Conservation (phyloP, 30 jellyfish, hydroid and myxozoan species). For the Mastigias papua region DNA sequence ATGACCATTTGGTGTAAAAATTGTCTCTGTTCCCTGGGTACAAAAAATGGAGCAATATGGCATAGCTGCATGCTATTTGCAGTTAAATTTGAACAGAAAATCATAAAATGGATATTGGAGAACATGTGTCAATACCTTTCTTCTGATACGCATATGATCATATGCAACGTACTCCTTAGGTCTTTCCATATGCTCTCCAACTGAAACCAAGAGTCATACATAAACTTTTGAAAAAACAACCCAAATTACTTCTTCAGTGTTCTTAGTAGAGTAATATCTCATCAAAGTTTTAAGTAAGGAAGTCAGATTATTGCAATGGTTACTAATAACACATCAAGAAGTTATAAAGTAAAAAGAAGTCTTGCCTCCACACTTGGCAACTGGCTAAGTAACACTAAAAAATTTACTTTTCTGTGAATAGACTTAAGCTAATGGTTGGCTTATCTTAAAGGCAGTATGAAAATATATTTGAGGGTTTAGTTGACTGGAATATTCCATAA, state of each 20-base stretch:
- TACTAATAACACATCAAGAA: too few relatives aligned
- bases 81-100: too few relatives aligned
- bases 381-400: background rate
- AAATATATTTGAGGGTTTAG: too few relatives aligned
- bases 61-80: too few relatives aligned
- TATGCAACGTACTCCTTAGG: conserved; percentile 71
- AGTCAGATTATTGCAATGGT: too few relatives aligned
- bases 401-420: background rate
- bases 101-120: background rate
- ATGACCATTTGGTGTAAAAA: too few relatives aligned
- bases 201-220: conserved; percentile 2
- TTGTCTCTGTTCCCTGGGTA: too few relatives aligned
- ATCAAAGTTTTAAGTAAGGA: too few relatives aligned
- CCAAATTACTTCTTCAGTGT: too few relatives aligned
- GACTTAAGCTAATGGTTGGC: background rate
- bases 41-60: too few relatives aligned
- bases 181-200: conserved; percentile 75
- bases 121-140: conserved; percentile 34
- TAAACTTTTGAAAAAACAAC: background rate
- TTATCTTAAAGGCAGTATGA: background rate
- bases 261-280: too few relatives aligned
- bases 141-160: conserved; percentile 81
- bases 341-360: too few relatives aligned
- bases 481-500: background rate
- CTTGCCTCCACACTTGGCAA: background rate